phyloP scores from a whole-genome alignment of 2,797 vertebrate genomes.

The Smutsia temminckii region DNA sequence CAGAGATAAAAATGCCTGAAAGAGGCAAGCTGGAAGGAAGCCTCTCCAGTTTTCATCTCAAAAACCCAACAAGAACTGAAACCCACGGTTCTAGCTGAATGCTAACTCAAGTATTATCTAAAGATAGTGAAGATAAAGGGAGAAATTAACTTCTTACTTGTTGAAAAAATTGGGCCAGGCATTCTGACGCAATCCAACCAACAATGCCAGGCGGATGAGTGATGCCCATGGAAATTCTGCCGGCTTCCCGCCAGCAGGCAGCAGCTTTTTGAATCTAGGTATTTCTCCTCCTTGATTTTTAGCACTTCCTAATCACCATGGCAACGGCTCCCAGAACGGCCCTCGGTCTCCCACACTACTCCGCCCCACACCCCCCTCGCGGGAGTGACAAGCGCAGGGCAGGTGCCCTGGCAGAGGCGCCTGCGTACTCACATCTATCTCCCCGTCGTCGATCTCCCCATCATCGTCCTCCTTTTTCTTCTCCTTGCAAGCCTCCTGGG shows the following conservation, averaged over 20 bases:
- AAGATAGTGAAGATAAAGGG: background rate
- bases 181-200: no score
- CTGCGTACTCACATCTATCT: conserved; percentile 95
- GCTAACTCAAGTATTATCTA: background rate
- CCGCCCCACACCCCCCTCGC: fast-evolving
- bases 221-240: background rate
- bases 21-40: background rate
- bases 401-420: background rate
- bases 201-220: background rate
- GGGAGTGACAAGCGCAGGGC: no score
- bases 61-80: background rate
- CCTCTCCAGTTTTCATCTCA: background rate
- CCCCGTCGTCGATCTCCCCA: conserved; percentile 97
- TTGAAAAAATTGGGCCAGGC: background rate
- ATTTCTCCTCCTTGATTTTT: fast-evolving
- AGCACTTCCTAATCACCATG: background rate
- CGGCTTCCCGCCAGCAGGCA: background rate
- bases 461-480: conserved; percentile 97
- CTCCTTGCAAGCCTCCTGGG: conserved; percentile 90
- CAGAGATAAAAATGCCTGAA: background rate
- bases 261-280: background rate
- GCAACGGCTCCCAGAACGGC: background rate
- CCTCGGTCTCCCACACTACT: background rate
- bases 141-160: background rate
- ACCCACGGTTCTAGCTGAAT: background rate